Base-by-base conservation (phyloP, 2,113 vertebrate genomes). In the Scartelaos histophorus region DNA sequence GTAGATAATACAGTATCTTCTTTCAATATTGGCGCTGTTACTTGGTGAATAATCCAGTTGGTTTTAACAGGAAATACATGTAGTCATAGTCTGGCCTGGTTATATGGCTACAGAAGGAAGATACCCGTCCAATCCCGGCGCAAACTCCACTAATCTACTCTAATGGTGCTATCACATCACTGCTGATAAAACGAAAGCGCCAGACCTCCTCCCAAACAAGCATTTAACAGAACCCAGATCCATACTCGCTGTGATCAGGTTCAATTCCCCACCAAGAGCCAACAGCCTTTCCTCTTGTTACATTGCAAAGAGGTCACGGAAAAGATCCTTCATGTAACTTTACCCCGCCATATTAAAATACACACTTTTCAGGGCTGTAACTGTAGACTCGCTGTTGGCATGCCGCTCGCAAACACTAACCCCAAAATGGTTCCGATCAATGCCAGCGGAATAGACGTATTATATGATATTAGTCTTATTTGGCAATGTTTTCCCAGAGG, bases 261-360 rank as follows among this genome's bases (percentile, higher is more conserved):
- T 70, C 66, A 58, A 67, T 70, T 49, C 49, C 24, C 34, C 47
- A 24, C 19, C 56, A 17, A 19, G 73, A 66, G n/a, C 13, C 9
- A 24, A 65, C 58, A 56, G 56, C 62, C 57, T 79, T 75, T 79
- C 73, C 70, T 87, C 46, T 6, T 70, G 67, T 80, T 83, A 67
- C 53, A 24, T 75, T 61, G 35, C 49, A 81, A 66, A 82, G 76
- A 76, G 74, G 73, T 83, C 80, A 81, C 21, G 68, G 57, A 77
- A 79, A 81, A 67, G 68, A 85, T 82, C 76, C 21, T 53, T 57
- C 38, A 69, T 83, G 81, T 76, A 80, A 82, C 70, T 13, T 61
- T 67, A 80, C 35, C 43, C 29, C 46, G 11, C 35, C 21, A 47
- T 66, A 80, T 75, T 75, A 71, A 67, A 79, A 77, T 69, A 56